These are phyloP conservation scores for Cotesia chilonis DNA, from an alignment of 1,140 invertebrate species.

Conservation along the genomic window DNA sequence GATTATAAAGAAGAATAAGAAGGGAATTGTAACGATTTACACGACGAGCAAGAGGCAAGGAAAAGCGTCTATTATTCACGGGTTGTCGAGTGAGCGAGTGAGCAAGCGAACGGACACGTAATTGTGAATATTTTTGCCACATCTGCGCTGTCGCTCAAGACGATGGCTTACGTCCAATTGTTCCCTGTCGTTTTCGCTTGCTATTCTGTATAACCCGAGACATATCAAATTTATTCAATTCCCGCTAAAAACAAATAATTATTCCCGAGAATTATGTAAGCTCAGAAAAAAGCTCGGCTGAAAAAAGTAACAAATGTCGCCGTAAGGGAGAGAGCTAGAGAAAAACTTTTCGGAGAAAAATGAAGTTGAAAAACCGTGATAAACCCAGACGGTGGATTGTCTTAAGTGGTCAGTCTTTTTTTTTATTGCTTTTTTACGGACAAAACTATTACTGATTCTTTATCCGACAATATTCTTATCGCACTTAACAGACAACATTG, in stretches of 20 bases:
- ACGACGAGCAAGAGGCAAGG: not conserved
- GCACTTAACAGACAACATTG: not conserved
- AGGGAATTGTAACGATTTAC: not conserved
- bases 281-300: no score
- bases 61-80: slow-evolving; percentile 61
- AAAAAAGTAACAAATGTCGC: no score
- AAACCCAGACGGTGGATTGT: not conserved
- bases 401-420: not conserved
- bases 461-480: slow-evolving; percentile 10
- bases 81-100: slow-evolving; percentile 40
- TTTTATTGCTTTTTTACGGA: not conserved
- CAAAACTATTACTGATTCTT: not conserved
- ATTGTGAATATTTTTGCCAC: slow-evolving; percentile 65
- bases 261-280: not conserved
- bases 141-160: slow-evolving; percentile 62
- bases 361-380: not conserved
- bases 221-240: slow-evolving; percentile 29
- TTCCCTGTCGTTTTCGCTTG: slow-evolving; percentile 40
- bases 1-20: no score
- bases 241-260: not conserved
- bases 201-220: not conserved
- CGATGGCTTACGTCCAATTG: slow-evolving; percentile 63
- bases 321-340: no score
- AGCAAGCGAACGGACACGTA: slow-evolving; percentile 46
- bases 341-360: no score